Evolutionary conservation across 2,888 invertebrate genomes (phyloP).

Genomic region (Odontocolon sp.): DNA sequence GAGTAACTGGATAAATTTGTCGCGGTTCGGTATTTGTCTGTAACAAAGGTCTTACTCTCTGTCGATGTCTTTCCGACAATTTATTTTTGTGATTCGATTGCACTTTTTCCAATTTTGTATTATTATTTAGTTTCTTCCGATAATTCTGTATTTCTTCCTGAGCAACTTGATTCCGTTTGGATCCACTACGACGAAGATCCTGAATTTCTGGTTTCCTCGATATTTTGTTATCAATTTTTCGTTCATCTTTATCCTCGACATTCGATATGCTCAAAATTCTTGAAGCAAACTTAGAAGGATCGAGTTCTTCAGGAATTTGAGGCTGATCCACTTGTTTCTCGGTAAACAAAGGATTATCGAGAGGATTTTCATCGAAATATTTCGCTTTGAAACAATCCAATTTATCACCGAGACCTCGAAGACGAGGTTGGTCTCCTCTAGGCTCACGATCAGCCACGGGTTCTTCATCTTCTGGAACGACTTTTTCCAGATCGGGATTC

Average conservation of each 20-base stretch:
- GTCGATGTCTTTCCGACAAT: constrained; percentile 18
- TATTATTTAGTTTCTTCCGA: background rate
- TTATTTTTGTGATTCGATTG: background rate
- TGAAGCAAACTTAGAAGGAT: constrained; percentile 67
- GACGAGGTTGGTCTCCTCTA: constrained; percentile 78
- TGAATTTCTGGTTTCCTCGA: constrained; percentile 72
- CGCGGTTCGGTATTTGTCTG: constrained; percentile 56
- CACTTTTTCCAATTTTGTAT: constrained; percentile 18
- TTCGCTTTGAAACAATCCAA: constrained; percentile 88
- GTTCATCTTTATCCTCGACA: constrained; percentile 67
- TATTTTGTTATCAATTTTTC: constrained; percentile 63
- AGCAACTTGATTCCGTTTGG: constrained; percentile 18
- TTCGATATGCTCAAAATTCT: constrained; percentile 68
- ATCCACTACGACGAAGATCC: constrained; percentile 27
- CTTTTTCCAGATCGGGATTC: constrained; percentile 71
- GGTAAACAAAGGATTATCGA: constrained; percentile 88
- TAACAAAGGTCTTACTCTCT: background rate
- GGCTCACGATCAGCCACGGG: constrained; percentile 69
- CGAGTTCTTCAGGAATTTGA: constrained; percentile 67
- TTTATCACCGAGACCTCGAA: constrained; percentile 87
- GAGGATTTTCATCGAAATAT: constrained; percentile 88
- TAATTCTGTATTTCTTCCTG: constrained; percentile 6
- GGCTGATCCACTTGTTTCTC: constrained; percentile 76
- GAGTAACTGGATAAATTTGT: constrained; percentile 45
- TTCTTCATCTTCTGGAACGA: constrained; percentile 71